These are phyloP conservation scores for Callopanchax toddi DNA, from an alignment of 2,113 vertebrate genomes.

Conservation along the genomic window DNA sequence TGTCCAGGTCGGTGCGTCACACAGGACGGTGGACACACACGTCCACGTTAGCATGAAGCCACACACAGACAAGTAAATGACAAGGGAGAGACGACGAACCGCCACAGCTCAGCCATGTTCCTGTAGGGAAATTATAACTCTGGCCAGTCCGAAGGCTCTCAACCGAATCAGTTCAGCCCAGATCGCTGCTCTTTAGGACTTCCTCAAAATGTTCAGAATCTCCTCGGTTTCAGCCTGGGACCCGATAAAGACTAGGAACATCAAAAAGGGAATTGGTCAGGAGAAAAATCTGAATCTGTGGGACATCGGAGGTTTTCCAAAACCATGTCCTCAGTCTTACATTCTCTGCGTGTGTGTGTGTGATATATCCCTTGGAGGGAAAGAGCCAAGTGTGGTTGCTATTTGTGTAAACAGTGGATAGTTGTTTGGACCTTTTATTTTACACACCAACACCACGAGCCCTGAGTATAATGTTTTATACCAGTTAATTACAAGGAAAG, in stretches of 20 bases:
- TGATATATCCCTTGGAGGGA: conserved; percentile 26
- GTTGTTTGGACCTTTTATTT: conserved; percentile 63
- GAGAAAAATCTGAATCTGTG: conserved; percentile 23
- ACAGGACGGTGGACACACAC: conserved; percentile 47
- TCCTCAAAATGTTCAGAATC: not conserved
- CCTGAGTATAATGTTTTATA: conserved; percentile 60
- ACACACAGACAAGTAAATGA: conserved; percentile 75
- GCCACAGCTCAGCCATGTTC: conserved; percentile 54
- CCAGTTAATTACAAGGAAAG: conserved; percentile 65
- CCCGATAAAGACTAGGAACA: conserved; percentile 14
- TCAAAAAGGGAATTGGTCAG: conserved; percentile 8
- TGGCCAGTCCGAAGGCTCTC: conserved; percentile 34
- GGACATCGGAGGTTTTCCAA: conserved; percentile 37
- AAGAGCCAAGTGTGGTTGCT: conserved; percentile 56
- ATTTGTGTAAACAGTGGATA: conserved; percentile 68
- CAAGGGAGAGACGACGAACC: conserved; percentile 59
- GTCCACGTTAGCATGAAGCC: conserved; percentile 43
- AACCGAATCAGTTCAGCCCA: conserved; percentile 33
- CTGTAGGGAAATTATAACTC: conserved; percentile 64
- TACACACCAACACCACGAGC: conserved; percentile 58
- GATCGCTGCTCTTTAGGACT: conserved; percentile 25
- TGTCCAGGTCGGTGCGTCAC: conserved; percentile 58
- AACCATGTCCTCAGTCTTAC: conserved; percentile 12
- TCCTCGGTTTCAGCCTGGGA: conserved; percentile 6
- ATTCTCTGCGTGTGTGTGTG: conserved; percentile 11